Evolutionary conservation across 2,888 invertebrate species (phyloP).

Genomic region (Omphaloscelis lunosa): DNA sequence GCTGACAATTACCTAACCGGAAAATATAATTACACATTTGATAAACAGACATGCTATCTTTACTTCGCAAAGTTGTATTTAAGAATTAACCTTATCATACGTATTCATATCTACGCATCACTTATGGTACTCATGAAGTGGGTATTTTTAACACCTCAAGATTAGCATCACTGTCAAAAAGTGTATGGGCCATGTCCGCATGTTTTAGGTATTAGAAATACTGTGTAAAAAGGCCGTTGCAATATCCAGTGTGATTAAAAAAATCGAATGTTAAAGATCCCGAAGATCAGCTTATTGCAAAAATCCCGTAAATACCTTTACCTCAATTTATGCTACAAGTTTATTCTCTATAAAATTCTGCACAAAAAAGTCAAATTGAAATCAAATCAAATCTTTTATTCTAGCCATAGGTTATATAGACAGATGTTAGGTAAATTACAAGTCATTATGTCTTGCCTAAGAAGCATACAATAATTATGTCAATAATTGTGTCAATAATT

Average conservation of each 20-base stretch:
- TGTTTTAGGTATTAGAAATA: background rate
- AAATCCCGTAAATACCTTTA: background rate
- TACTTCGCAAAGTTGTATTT: conserved; percentile 1
- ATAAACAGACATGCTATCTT: conserved; percentile 11
- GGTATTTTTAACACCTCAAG: background rate
- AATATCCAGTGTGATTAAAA: background rate
- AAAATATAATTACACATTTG: conserved; percentile 1
- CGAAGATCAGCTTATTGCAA: background rate
- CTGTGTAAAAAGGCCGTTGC: background rate
- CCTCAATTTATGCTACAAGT: background rate
- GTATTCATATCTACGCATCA: conserved; percentile 36
- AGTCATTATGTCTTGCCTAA: too few relatives aligned
- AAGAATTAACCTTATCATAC: conserved; percentile 38
- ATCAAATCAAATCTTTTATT: too few relatives aligned
- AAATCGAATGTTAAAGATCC: background rate
- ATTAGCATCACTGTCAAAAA: background rate
- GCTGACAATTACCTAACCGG: conserved; percentile 1
- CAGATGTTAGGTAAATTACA: too few relatives aligned
- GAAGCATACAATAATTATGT: too few relatives aligned
- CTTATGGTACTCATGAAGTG: conserved; percentile 21
- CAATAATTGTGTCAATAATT: too few relatives aligned
- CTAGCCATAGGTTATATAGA: too few relatives aligned
- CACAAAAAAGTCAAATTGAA: background rate
- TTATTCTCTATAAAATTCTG: background rate
- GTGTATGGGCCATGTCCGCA: background rate